Base-by-base conservation (phyloP, 2,113 vertebrate species). In the Bambusicola thoracicus region DNA sequence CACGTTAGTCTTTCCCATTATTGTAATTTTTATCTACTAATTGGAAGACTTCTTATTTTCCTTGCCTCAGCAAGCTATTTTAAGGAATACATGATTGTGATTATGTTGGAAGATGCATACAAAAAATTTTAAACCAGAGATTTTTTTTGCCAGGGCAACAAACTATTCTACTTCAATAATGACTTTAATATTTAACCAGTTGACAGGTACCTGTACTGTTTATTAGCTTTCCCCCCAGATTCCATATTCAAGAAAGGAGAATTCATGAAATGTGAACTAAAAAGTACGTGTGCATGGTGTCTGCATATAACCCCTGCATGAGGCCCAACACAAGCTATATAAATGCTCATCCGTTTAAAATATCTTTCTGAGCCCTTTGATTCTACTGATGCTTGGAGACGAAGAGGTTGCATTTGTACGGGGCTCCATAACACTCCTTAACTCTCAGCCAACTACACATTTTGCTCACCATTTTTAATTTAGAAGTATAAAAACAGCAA, bases 21-120 rank as follows among this genome's bases (percentile, higher is more conserved):
- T 24, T 25, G 21, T 38, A 74, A 62, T 84, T 76, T 90, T 91
- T 77, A 65, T 58, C 32, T 83, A 66, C 49, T 80, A 80, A 41
- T 44, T 82, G 44, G 93, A 91, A 67, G 72, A 66, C 2, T 88
- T 74, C 25, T 46, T 76, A 38, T 86, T 90, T 86, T 87, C 34
- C 27, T 86, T 92, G 63, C 34, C 34, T 92, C 51, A 15, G 25
- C 51, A 51, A 86, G 30, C 8, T 67, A n/a, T 81, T 94, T 90
- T 75, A 90, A 96, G 61, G 65, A 91, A 65, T 13, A 72, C 29
- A 8, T 88, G 48, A 81, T 85, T 32, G 36, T 72, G 11, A 61
- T 25, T 86, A n/a, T 56, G 6, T 51, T 22, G 5, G 66, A 84
- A 86, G 43, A 76, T 32, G 58, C 13, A 63, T 11, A 69, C 1